Evolutionary conservation across 2,888 invertebrate species (phyloP), one percentile per base, ranked within the genome.

Genomic region (Tortricodes alternella): DNA sequence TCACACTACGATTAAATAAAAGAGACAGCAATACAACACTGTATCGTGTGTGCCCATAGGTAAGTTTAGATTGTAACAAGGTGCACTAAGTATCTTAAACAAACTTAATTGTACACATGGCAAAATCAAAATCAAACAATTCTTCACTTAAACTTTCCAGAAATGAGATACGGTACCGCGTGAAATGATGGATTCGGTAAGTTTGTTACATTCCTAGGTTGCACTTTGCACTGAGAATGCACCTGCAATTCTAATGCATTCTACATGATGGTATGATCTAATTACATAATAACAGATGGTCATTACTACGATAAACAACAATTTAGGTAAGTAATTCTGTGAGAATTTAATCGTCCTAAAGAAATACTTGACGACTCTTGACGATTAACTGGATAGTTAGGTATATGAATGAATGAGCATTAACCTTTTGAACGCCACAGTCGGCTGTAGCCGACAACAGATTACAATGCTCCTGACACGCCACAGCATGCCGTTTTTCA

Each of bases 151-250:
- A 41, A 32, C n/a, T 16, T 9, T 16, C 29, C 11, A 3, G 23
- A 11, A 11, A 15, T 29, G 16, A 13, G 19, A 21, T 39, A 8
- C 39, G 29, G 8, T 11, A n/a, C n/a, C 32, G 50, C 41, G 7
- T 1, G 7, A 5, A 7, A n/a, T 7, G 34, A 16, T 32, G 23
- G 29, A 23, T 41, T n/a, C 2, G n/a, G 16, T 41, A 41, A 41
- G 1, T 11, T 50, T 51, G 50, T 34, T 16, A 23, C 41, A 51
- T 50, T 41, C 41, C 32, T 41, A 18, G 29, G 6, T n/a, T n/a
- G n/a, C 39, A 6, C 8, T 19, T 11, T 32, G 13, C 19, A 27
- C 32, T 21, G 21, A 1, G 37, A 11, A 8, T 48, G 49, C 38
- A 39, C 49, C 19, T 49, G 29, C 16, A 35, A 46, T 23, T 15